Base-by-base conservation (phyloP, 2,113 vertebrate species). In the Lagopus muta region DNA sequence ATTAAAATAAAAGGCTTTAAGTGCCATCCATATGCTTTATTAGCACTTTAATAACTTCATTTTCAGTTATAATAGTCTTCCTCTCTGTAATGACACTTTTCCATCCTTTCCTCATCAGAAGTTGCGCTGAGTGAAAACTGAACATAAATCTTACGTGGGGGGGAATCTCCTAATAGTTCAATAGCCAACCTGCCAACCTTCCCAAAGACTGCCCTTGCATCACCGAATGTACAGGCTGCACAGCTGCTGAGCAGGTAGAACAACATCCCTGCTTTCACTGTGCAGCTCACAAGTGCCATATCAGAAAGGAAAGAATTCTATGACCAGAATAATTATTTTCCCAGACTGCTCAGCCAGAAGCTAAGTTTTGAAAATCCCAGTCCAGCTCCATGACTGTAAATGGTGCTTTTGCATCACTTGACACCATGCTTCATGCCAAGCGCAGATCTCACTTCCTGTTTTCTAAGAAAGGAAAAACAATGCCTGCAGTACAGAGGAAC, bases 1-100 rank as follows among this genome's bases (percentile, higher is more conserved):
- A 75, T 96, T 62, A 96, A 88, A 94, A 86, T 85, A 96, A 93
- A 85, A 94, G 70, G 82, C 58, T 94, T 91, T 94, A 88, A 96
- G 89, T 94, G 84, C 86, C 61, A 84, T 91, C 57, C 91, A 36
- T 58, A 54, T 75, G 57, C 70, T 95, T 95, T 91, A 92, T 90
- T 88, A 95, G 80, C 54, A 77, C 93, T 94, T 94, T 70, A 95
- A 73, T 82, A 92, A 24, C 71, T 89, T 77, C 47, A 66, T 52
- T 93, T 88, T 92, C 67, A 92, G 45, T 32, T 36, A 64, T 94
- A 92, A 93, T 65, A 90, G 61, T 83, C 71, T 73, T 93, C 86
- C 77, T 90, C 72, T 95, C 66, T 54, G 19, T 71, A 91, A 95
- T 62, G 82, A 94, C 48, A 78, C n/a, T 95, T 78, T 86, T 74